Percentiles rank a stretch among this genome's conserved stretches.
Conservation (phyloP, 2,797 vertebrate genomes). For the Numenius phaeopus region DNA sequence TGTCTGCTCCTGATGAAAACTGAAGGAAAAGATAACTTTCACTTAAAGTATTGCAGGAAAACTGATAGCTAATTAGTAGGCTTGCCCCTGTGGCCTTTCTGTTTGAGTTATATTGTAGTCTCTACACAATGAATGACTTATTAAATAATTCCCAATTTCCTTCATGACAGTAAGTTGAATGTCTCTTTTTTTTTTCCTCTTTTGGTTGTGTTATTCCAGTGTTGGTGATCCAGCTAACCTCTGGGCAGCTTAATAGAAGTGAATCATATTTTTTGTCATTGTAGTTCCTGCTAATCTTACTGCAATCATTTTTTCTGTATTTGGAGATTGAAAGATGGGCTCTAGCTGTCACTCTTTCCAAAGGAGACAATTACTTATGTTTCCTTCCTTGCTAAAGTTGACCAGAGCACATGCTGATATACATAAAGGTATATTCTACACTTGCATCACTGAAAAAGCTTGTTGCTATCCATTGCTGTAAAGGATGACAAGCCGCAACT, state of each 20-base stretch:
- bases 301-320: not conserved
- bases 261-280: not conserved
- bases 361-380: not conserved
- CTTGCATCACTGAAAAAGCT: not conserved
- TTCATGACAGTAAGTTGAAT: not conserved
- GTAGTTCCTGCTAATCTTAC: not conserved
- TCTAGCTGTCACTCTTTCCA: not conserved
- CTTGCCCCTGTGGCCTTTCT: not conserved
- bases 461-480: not conserved
- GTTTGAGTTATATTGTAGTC: conserved; percentile 13
- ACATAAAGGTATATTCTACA: not conserved
- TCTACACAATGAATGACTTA: not conserved
- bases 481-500: not conserved
- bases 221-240: not conserved
- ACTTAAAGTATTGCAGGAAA: not conserved
- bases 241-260: not conserved
- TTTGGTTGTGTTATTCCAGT: not conserved
- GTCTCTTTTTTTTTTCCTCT: not conserved
- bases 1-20: not conserved
- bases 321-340: not conserved
- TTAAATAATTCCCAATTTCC: conserved; percentile 5
- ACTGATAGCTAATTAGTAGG: not conserved
- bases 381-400: not conserved
- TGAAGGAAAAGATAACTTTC: not conserved
- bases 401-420: not conserved